phyloP scores from a whole-genome alignment of 2,113 vertebrate species.

The Cynoglossus semilaevis region DNA sequence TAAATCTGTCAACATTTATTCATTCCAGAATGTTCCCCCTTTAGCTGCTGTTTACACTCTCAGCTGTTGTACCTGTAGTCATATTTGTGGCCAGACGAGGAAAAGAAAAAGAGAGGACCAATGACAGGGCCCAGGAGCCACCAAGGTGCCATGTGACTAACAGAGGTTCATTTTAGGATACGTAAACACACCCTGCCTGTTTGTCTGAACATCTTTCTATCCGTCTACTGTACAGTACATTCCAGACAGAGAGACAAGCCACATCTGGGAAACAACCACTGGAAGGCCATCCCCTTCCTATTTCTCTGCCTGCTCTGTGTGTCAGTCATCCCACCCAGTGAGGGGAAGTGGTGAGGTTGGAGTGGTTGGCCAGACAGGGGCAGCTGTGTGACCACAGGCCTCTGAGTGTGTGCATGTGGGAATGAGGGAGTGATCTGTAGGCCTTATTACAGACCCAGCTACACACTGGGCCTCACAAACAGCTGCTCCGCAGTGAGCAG shows the following conservation, averaged over 20 bases:
- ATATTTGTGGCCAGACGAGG: slow-evolving; percentile 54
- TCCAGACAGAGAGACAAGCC: slow-evolving; percentile 51
- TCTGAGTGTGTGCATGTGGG: slow-evolving; percentile 69
- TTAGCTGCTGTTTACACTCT: slow-evolving; percentile 60
- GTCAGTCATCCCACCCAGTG: slow-evolving; percentile 74
- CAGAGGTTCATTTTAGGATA: slow-evolving; percentile 62
- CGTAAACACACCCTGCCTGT: slow-evolving; percentile 55
- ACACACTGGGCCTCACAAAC: slow-evolving; percentile 69
- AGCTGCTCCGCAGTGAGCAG: slow-evolving; percentile 57
- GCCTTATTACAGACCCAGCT: slow-evolving; percentile 71
- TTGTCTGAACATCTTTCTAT: slow-evolving; percentile 40
- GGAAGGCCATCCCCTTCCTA: slow-evolving; percentile 43
- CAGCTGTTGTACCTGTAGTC: slow-evolving; percentile 44
- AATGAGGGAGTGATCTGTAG: slow-evolving; percentile 58
- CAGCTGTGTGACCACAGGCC: slow-evolving; percentile 73
- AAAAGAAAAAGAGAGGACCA: slow-evolving; percentile 22
- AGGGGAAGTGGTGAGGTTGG: slow-evolving; percentile 77
- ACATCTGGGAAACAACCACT: slow-evolving; percentile 53
- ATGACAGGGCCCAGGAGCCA: slow-evolving; percentile 34
- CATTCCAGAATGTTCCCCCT: slow-evolving; percentile 45
- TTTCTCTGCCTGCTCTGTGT: slow-evolving; percentile 38
- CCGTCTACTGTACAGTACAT: slow-evolving; percentile 49
- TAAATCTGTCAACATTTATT: slow-evolving; percentile 71
- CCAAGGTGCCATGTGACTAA: slow-evolving; percentile 54
- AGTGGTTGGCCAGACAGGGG: slow-evolving; percentile 68